A percentile compares a stretch with the other conserved stretches of the same genome.
Evolutionary conservation across 2,113 vertebrate species (phyloP).

Genomic region (Chionodraco myersi): DNA sequence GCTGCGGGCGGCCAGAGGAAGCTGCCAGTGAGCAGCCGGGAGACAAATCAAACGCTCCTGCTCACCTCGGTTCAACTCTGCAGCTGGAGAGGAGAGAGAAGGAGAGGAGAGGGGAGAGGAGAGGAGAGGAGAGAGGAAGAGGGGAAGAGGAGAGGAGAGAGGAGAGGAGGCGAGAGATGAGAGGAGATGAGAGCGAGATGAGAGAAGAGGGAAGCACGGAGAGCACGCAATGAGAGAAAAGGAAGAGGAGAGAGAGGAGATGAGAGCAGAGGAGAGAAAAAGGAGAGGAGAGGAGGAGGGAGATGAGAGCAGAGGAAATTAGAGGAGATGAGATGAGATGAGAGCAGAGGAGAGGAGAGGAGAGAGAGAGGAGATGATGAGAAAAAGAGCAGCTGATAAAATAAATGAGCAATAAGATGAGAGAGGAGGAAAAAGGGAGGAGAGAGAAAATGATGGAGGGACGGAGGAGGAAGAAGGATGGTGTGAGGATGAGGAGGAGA

Average conservation of each 20-base stretch:
- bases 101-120: too few species aligned
- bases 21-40: slow-evolving; percentile 15
- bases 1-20: slow-evolving; percentile 34
- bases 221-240: too few species aligned
- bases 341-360: neutral
- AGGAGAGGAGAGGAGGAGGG: neutral
- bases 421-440: neutral
- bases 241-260: too few species aligned
- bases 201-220: too few species aligned
- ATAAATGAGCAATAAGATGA: neutral
- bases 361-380: neutral
- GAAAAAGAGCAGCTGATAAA: neutral
- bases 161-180: too few species aligned
- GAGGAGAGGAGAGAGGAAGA: too few species aligned
- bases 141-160: too few species aligned
- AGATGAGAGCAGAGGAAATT: too few species aligned
- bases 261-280: too few species aligned
- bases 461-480: too few species aligned
- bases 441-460: neutral
- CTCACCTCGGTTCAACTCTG: slow-evolving; percentile 27
- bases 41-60: slow-evolving; percentile 55
- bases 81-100: slow-evolving; percentile 4
- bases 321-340: too few species aligned
- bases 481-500: neutral
- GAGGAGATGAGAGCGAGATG: too few species aligned